Evolutionary conservation across 2,888 invertebrate genomes (phyloP).

Genomic region (Neoitamus cyanurus): DNA sequence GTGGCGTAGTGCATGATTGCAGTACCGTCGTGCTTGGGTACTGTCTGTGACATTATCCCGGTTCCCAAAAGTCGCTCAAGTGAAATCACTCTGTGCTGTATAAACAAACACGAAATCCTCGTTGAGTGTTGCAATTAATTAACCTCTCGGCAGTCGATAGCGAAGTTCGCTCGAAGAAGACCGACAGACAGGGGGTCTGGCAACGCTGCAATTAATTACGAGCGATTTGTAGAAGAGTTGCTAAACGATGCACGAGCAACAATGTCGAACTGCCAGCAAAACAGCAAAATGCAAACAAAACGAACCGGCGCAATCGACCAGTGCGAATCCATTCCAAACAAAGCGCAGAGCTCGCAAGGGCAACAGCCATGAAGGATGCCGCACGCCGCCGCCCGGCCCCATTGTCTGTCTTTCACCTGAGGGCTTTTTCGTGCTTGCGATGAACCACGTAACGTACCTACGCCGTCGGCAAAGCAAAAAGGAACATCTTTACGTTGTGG

Average conservation of each 20-base stretch:
- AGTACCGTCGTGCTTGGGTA: not conserved
- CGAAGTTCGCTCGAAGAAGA: not conserved
- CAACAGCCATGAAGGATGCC: not conserved
- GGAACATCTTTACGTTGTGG: no score
- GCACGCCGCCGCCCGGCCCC: not conserved
- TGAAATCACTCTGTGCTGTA: not conserved
- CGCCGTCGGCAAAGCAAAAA: not conserved
- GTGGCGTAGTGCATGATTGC: not conserved
- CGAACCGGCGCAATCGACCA: not conserved
- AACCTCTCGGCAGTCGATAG: not conserved
- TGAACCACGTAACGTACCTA: not conserved
- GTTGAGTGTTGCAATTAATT: not conserved
- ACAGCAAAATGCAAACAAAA: not conserved
- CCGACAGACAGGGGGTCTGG: not conserved
- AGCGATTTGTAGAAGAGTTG: not conserved
- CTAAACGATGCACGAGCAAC: not conserved
- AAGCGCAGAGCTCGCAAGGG: not conserved
- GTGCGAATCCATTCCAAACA: not conserved
- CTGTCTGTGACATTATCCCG: not conserved
- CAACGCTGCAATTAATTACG: not conserved
- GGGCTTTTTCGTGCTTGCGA: not conserved
- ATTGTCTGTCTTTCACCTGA: not conserved
- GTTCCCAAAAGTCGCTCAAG: not conserved
- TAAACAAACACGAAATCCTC: not conserved
- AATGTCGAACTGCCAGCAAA: not conserved